Evolutionary conservation across 2,113 vertebrate genomes (phyloP).

Genomic region (Cyrtonyx montezumae): DNA sequence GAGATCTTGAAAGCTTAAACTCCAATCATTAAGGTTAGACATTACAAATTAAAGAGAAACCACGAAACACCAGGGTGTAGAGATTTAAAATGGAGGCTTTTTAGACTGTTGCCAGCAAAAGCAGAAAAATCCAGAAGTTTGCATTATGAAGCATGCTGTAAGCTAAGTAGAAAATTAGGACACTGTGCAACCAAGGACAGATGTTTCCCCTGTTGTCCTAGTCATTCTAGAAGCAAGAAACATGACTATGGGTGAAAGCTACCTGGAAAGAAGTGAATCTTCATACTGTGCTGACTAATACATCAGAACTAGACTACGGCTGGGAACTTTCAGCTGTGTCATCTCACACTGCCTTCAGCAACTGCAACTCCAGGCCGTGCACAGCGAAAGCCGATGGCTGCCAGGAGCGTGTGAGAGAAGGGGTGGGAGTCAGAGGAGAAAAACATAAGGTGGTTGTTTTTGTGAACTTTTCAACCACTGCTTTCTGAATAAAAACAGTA

Average conservation of each 20-base stretch:
- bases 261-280: constrained; percentile 72
- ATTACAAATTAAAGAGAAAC: constrained; percentile 14
- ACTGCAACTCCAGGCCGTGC: background rate
- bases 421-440: background rate
- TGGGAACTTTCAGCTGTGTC: constrained; percentile 71
- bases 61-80: background rate
- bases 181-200: background rate
- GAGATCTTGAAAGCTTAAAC: constrained; percentile 27
- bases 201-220: constrained; percentile 33
- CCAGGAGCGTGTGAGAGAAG: constrained; percentile 31
- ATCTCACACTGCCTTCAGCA: constrained; percentile 60
- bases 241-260: constrained; percentile 70
- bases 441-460: constrained; percentile 47
- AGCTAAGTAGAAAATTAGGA: constrained; percentile 32
- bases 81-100: background rate
- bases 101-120: background rate
- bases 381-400: background rate
- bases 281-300: constrained; percentile 58
- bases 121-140: constrained; percentile 12
- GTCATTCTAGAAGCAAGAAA: constrained; percentile 72
- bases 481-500: constrained; percentile 43
- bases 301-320: background rate
- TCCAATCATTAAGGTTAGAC: constrained; percentile 23
- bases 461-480: constrained; percentile 1
- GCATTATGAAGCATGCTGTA: background rate